Evolutionary conservation across 2,888 invertebrate genomes (phyloP).

Genomic region (Nycteola revayana): DNA sequence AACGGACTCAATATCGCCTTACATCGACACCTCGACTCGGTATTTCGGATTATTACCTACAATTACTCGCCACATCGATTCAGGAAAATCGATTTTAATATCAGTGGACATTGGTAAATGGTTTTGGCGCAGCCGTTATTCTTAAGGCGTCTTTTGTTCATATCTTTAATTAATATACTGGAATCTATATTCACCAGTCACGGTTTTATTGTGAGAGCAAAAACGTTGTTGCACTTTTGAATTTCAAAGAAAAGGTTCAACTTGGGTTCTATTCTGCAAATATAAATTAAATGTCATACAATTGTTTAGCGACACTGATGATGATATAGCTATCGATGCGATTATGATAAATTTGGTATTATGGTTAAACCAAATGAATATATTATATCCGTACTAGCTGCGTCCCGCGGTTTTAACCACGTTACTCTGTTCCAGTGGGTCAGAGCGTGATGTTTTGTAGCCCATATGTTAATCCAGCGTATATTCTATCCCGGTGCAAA

Average conservation of each 20-base stretch:
- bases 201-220: slow-evolving; percentile 24
- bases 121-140: slow-evolving; percentile 32
- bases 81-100: slow-evolving; percentile 45
- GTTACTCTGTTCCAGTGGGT: no score
- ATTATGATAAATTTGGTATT: no score
- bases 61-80: slow-evolving; percentile 63
- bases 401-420: no score
- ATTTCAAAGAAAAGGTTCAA: slow-evolving; percentile 21
- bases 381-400: no score
- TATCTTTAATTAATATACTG: slow-evolving; percentile 31
- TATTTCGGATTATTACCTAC: slow-evolving; percentile 58
- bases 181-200: slow-evolving; percentile 29
- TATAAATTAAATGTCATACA: no score
- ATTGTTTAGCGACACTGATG: no score
- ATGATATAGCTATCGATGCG: no score
- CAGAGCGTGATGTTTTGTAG: no score
- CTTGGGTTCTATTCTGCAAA: no score
- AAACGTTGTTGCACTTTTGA: slow-evolving; percentile 15
- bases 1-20: slow-evolving; percentile 59
- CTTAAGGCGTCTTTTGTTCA: slow-evolving; percentile 31
- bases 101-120: slow-evolving; percentile 37
- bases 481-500: no score
- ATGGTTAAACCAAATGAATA: no score
- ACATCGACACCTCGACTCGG: slow-evolving; percentile 63
- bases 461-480: no score